phyloP scores from a whole-genome alignment of 2,888 invertebrate species.

The Callosobruchus maculatus region DNA sequence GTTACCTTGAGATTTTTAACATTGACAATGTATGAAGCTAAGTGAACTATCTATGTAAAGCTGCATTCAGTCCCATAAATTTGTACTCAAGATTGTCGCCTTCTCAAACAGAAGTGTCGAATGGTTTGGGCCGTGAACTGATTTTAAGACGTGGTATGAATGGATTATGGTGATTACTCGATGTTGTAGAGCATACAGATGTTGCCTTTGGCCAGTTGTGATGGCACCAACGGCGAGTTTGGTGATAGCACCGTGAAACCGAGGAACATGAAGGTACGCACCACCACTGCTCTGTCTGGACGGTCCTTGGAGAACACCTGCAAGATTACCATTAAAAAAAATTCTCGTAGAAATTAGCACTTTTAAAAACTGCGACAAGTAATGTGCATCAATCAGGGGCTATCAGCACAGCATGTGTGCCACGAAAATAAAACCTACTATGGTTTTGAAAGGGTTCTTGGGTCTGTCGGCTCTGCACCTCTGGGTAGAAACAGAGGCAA shows the following conservation, averaged over 20 bases:
- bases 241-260: constrained; percentile 88
- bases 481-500: no score
- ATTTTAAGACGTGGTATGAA: not conserved
- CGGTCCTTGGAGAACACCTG: constrained; percentile 57
- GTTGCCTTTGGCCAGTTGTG: constrained; percentile 46
- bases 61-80: not conserved
- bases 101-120: not conserved
- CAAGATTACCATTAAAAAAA: constrained; percentile 12
- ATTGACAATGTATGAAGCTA: no score
- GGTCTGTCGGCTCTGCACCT: no score
- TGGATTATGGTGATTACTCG: constrained; percentile 42
- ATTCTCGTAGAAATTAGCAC: no score
- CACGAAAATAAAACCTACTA: no score
- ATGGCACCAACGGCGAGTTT: constrained; percentile 71
- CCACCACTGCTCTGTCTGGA: constrained; percentile 77
- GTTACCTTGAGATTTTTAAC: no score
- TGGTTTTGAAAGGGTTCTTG: no score
- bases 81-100: not conserved
- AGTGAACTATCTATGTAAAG: no score
- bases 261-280: constrained; percentile 96
- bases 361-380: no score
- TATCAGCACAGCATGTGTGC: no score
- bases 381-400: no score
- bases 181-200: constrained; percentile 50
- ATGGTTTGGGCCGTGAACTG: not conserved